phyloP scores from a whole-genome alignment of 2,113 vertebrate species.

The Gadus macrocephalus region DNA sequence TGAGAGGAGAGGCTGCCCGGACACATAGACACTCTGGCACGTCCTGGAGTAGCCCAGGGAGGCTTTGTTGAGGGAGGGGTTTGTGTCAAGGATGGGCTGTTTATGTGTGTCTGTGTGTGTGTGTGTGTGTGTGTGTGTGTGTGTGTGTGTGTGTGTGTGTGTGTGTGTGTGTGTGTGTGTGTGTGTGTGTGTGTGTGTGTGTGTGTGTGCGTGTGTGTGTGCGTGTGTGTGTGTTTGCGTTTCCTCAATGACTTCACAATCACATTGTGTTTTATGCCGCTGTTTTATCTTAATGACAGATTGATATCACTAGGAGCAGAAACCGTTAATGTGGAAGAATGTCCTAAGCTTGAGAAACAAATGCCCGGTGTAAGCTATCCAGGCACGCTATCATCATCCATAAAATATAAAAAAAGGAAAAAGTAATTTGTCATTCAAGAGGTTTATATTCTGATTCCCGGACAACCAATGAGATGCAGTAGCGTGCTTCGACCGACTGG shows the following conservation, averaged over 20 bases:
- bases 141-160: conserved; percentile 2
- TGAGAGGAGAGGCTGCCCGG: conserved; percentile 14
- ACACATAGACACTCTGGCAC: neutral
- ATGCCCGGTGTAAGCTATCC: no score
- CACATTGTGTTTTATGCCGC: no score
- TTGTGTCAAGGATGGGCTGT: neutral
- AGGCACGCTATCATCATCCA: no score
- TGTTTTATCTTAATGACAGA: no score
- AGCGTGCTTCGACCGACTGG: conserved; percentile 32
- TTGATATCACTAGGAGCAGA: no score
- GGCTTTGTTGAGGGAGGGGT: neutral
- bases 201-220: conserved; percentile 1
- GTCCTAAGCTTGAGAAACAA: no score
- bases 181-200: conserved; percentile 4
- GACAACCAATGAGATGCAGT: conserved; percentile 24
- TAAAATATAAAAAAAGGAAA: no score
- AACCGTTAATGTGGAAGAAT: no score
- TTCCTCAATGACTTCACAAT: no score
- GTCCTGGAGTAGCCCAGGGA: neutral
- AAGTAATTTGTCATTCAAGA: no score
- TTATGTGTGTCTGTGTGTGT: conserved; percentile 1
- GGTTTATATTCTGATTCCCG: no score
- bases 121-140: conserved; percentile 1
- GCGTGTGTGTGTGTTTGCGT: neutral
- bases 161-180: no score